These are phyloP conservation scores for Euglossa dilemma DNA, from an alignment of 1,140 invertebrate genomes.

Conservation along the genomic window DNA sequence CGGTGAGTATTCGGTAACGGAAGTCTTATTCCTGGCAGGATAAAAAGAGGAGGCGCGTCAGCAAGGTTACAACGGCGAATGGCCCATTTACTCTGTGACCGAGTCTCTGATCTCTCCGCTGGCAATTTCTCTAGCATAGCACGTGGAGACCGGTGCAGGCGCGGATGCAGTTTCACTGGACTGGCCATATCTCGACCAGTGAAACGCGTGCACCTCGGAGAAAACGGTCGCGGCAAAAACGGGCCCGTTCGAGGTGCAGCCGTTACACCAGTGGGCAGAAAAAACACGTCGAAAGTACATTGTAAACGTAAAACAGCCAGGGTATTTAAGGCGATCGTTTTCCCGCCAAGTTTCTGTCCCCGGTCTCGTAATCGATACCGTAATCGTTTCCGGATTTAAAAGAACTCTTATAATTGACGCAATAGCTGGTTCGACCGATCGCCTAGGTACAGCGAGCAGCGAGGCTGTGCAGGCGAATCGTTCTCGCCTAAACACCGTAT, in stretches of 20 bases:
- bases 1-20: constrained; percentile 63
- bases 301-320: background rate
- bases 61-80: background rate
- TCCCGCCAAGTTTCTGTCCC: constrained; percentile 1
- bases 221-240: constrained; percentile 38
- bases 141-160: constrained; percentile 17
- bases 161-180: constrained; percentile 30
- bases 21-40: background rate
- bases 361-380: constrained; percentile 19
- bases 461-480: no score
- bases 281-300: constrained; percentile 11
- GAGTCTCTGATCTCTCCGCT: constrained; percentile 19
- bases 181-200: constrained; percentile 26
- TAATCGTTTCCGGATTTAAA: constrained; percentile 1
- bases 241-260: background rate
- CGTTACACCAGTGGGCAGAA: background rate
- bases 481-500: no score
- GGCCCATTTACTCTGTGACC: constrained; percentile 40
- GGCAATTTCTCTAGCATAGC: constrained; percentile 33
- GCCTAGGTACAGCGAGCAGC: no score
- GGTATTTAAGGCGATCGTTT: background rate
- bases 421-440: background rate
- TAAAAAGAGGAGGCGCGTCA: background rate
- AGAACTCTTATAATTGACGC: background rate
- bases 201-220: constrained; percentile 41